Evolutionary conservation across 2,888 invertebrate species (phyloP).

Genomic region (Cepaea hortensis): DNA sequence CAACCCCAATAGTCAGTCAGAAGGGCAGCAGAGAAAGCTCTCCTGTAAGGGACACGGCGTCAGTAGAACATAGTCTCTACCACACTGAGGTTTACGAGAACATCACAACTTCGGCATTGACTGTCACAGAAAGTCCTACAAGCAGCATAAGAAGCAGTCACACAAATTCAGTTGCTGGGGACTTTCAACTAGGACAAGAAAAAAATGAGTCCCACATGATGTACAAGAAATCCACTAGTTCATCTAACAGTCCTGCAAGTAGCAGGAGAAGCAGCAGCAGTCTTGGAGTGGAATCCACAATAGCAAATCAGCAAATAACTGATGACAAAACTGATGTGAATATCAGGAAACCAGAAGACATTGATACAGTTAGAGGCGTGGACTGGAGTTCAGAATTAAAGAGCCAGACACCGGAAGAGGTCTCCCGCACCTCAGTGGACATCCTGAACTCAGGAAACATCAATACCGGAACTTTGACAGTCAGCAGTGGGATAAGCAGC

Average conservation of each 20-base stretch:
- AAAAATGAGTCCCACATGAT: not conserved
- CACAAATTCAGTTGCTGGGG: not conserved
- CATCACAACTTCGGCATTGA: not conserved
- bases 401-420: no score
- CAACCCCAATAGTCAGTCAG: not conserved
- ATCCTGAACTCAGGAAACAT: not conserved
- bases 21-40: not conserved
- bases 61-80: no score
- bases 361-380: not conserved
- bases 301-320: not conserved
- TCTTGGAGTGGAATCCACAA: not conserved
- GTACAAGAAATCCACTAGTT: not conserved
- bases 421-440: no score
- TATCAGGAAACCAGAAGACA: not conserved
- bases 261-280: constrained; percentile 17
- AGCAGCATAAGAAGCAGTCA: not conserved
- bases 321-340: not conserved
- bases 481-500: not conserved
- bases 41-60: not conserved
- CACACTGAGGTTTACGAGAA: not conserved
- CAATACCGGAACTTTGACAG: not conserved
- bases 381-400: not conserved
- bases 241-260: not conserved
- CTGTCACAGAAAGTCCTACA: not conserved
- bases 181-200: not conserved